Conservation (phyloP, 2,797 vertebrate genomes). For the Paguma larvata region DNA sequence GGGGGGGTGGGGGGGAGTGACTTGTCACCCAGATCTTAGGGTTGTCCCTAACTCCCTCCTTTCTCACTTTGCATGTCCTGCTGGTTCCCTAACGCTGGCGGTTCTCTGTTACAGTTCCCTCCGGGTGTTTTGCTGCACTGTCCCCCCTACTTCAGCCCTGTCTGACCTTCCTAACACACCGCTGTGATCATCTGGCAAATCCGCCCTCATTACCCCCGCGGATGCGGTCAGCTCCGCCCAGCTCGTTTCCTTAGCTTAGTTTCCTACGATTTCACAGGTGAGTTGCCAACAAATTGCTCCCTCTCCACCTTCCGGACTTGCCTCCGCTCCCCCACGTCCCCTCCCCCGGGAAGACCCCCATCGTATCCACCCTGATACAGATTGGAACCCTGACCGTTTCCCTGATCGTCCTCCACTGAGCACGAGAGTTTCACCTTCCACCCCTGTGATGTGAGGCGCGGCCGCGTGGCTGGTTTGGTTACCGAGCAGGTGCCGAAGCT, state of each 20-base stretch:
- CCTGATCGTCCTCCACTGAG: background rate
- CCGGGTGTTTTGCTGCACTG: background rate
- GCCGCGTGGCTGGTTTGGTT: background rate
- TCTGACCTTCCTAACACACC: background rate
- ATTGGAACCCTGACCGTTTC: background rate
- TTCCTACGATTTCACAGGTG: background rate
- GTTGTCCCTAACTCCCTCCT: background rate
- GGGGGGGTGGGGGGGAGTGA: no score
- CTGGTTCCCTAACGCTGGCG: accelerated
- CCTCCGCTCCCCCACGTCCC: background rate
- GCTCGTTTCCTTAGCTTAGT: background rate
- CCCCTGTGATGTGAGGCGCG: background rate
- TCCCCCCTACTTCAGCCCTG: accelerated
- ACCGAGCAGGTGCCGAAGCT: background rate
- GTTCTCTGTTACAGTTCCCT: accelerated
- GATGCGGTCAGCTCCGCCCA: accelerated
- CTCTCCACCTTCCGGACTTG: accelerated
- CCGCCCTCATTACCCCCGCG: background rate
- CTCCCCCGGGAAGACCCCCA: accelerated
- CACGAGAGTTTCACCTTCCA: background rate
- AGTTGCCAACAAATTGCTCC: background rate
- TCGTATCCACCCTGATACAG: accelerated
- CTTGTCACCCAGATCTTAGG: background rate
- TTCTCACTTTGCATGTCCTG: accelerated
- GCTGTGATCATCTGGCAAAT: accelerated